A percentile compares a stretch with the other conserved stretches of the same genome.
These are phyloP conservation scores for Platyrinchus mystaceus DNA, from an alignment of 2,797 vertebrate genomes.

Conservation along the genomic window DNA sequence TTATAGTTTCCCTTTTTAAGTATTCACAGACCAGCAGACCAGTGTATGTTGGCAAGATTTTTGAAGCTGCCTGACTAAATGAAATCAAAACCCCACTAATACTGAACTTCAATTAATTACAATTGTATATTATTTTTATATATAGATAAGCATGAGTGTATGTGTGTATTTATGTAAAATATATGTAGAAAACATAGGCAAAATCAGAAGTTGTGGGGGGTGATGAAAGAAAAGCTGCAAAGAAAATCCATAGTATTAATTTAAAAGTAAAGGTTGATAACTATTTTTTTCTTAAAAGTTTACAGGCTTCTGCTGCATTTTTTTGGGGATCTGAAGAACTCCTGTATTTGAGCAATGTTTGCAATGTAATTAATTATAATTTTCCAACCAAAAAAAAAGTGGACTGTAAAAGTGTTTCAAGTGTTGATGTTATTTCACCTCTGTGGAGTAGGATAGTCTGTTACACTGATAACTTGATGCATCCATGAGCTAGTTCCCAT, in stretches of 20 bases:
- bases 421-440: neutral
- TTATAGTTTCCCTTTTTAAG: neutral
- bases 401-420: neutral
- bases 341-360: neutral
- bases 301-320: neutral
- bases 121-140: neutral
- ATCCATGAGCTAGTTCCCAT: neutral
- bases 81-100: neutral
- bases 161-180: neutral
- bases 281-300: neutral
- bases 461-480: neutral
- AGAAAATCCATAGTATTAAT: neutral
- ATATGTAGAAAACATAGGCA: neutral
- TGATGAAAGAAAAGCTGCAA: neutral
- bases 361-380: neutral
- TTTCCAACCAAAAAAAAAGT: neutral
- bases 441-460: neutral
- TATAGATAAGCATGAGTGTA: neutral
- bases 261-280: neutral
- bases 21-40: neutral
- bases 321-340: neutral
- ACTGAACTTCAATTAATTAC: neutral
- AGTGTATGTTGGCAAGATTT: neutral
- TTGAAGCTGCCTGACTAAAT: neutral
- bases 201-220: neutral